These are phyloP conservation scores for Agrilus cyanescens DNA, from an alignment of 2,888 invertebrate genomes.

Conservation along the genomic window DNA sequence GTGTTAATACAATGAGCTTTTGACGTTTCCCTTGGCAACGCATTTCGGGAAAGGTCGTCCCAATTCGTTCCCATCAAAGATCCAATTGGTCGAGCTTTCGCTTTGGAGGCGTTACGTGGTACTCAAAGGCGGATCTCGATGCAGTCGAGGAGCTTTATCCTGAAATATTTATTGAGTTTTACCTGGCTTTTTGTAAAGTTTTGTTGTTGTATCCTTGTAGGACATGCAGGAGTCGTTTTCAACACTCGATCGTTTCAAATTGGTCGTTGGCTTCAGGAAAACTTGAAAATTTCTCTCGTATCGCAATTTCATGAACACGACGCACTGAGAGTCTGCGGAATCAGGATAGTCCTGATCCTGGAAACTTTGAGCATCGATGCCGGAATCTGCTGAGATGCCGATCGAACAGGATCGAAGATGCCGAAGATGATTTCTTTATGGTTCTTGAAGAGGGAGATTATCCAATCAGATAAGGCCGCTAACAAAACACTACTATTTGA, in stretches of 20 bases:
- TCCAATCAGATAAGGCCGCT: conserved; percentile 39
- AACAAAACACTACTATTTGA: conserved; percentile 41
- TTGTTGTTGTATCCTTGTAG: conserved; percentile 5
- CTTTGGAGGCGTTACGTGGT: conserved; percentile 8
- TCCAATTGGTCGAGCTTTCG: conserved; percentile 23
- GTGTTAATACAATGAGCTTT: conserved; percentile 31
- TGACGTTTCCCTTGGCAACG: conserved; percentile 37
- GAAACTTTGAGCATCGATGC: no score
- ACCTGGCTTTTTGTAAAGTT: conserved; percentile 9
- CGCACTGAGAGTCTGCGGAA: no score
- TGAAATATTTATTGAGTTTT: conserved; percentile 20
- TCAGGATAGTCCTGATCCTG: no score
- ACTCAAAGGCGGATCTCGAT: conserved; percentile 13
- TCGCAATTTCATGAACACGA: no score
- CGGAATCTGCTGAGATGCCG: no score
- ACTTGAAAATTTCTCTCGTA: no score
- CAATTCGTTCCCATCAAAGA: conserved; percentile 16
- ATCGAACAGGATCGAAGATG: no score
- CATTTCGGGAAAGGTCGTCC: conserved; percentile 26
- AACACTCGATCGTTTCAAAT: no score
- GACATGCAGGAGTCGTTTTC: no score
- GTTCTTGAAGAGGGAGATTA: conserved; percentile 33
- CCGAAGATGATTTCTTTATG: conserved; percentile 7
- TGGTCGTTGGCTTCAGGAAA: no score
- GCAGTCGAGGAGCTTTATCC: conserved; percentile 15